Percentiles rank a stretch among this genome's conserved stretches.
Conservation (phyloP, 2,113 vertebrate species). For the Camelus bactrianus region DNA sequence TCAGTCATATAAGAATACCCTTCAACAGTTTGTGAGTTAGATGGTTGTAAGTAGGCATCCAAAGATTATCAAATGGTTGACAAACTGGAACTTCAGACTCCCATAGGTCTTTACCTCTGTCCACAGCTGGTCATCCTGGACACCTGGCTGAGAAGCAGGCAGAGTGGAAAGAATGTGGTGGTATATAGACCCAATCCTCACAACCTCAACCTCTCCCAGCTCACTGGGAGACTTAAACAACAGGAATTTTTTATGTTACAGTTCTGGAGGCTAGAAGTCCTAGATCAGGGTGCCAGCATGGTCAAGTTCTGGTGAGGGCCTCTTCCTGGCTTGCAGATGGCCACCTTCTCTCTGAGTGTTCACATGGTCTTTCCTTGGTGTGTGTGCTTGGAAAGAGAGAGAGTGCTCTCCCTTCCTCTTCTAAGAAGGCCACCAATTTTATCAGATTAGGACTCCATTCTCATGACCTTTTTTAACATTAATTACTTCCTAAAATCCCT, state of each 20-base stretch:
- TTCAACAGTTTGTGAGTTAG: background rate
- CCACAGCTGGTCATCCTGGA: background rate
- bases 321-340: background rate
- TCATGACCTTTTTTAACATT: background rate
- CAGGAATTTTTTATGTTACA: background rate
- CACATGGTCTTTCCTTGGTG: background rate
- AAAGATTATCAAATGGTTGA: background rate
- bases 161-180: background rate
- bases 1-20: background rate
- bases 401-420: background rate
- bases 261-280: background rate
- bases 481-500: background rate
- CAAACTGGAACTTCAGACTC: background rate
- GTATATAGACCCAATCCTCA: background rate
- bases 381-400: background rate
- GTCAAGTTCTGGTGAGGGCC: background rate
- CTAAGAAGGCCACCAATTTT: background rate
- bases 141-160: background rate
- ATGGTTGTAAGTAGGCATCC: background rate
- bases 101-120: background rate
- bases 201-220: background rate
- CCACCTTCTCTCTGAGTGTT: background rate
- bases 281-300: background rate
- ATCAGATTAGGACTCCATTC: background rate
- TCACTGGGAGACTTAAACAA: background rate